These are phyloP conservation scores for Eupeodes luniger DNA, from an alignment of 2,888 invertebrate genomes.

Conservation along the genomic window DNA sequence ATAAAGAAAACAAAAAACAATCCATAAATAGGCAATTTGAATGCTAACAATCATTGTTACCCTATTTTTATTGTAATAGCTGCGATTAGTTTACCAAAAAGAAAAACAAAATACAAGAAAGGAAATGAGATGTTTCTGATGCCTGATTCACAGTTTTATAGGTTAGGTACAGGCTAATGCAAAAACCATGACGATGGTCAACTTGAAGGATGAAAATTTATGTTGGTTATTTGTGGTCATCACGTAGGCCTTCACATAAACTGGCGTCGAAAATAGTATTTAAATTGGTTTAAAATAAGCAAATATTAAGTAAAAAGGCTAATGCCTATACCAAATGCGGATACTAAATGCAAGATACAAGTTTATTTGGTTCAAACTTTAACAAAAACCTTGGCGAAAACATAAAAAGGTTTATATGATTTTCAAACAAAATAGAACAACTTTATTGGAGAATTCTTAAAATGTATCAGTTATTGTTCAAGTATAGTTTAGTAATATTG, in stretches of 20 bases:
- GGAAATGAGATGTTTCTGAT: background rate
- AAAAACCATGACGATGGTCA: background rate
- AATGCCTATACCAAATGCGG: no score
- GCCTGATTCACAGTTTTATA: background rate
- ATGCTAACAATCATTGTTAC: constrained; percentile 36
- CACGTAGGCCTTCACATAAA: background rate
- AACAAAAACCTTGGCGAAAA: no score
- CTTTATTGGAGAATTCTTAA: no score
- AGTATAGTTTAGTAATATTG: no score
- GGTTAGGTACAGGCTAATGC: background rate
- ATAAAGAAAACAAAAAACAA: constrained; percentile 24
- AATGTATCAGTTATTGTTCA: no score
- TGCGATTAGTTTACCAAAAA: constrained; percentile 11
- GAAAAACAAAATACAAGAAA: background rate
- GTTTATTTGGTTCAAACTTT: no score
- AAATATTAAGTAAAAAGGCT: no score
- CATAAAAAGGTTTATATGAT: no score
- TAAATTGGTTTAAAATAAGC: no score
- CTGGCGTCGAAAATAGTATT: background rate
- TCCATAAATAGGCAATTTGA: constrained; percentile 34
- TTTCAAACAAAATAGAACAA: no score
- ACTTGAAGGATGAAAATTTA: background rate
- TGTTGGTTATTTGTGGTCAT: background rate
- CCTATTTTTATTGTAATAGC: constrained; percentile 34
- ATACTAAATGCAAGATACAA: no score